Evolutionary conservation across 2,113 vertebrate genomes (phyloP).

Genomic region (Nasalis larvatus): DNA sequence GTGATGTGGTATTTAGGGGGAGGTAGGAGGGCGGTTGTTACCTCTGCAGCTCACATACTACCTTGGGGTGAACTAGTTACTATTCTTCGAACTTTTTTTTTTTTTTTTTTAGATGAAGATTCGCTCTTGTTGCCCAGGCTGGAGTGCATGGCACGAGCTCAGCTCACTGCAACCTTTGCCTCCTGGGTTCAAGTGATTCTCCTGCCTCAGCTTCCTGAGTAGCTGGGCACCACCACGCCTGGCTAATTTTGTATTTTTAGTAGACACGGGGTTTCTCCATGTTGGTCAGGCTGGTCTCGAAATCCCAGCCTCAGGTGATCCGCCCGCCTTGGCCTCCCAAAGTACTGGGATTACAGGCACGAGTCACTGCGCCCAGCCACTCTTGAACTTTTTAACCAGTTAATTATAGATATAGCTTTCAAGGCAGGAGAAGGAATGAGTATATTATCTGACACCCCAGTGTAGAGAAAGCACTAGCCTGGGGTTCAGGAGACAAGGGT

Average conservation of each 20-base stretch:
- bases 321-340: no score
- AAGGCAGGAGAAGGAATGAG: not conserved
- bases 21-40: not conserved
- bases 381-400: not conserved
- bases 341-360: no score
- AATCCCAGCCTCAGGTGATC: no score
- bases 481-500: not conserved
- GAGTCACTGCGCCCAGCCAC: no score
- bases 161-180: not conserved
- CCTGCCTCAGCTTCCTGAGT: not conserved
- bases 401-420: not conserved
- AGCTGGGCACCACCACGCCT: not conserved
- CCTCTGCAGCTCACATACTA: not conserved
- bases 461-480: not conserved
- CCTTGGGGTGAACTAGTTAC: not conserved
- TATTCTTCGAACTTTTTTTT: not conserved
- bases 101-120: no score
- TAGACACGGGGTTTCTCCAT: no score
- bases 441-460: not conserved
- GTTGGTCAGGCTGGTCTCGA: no score
- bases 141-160: not conserved
- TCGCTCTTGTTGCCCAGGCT: not conserved
- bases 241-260: no score
- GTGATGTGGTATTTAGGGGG: not conserved
- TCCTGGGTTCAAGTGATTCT: not conserved